A percentile compares a stretch with the other conserved stretches of the same genome.
phyloP scores from a whole-genome alignment of 1,140 invertebrate species.

The Drosophila pallidifrons region DNA sequence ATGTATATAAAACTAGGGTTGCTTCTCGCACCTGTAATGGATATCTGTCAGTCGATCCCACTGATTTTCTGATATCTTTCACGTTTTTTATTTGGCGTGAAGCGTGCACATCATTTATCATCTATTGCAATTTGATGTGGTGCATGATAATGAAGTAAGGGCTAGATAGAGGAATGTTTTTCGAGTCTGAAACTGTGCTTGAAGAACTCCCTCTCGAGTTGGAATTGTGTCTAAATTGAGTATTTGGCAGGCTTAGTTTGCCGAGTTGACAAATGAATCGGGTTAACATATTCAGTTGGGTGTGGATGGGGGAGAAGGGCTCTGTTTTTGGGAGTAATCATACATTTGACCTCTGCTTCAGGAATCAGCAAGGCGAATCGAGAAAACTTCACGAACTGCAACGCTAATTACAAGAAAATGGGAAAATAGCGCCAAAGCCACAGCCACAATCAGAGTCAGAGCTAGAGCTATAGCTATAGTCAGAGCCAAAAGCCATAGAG shows the following conservation, averaged over 20 bases:
- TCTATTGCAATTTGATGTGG: slow-evolving; percentile 73
- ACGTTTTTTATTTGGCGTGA: neutral
- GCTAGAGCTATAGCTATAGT: slow-evolving; percentile 1
- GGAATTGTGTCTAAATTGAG: slow-evolving; percentile 4
- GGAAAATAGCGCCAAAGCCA: slow-evolving; percentile 23
- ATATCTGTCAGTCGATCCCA: slow-evolving; percentile 1
- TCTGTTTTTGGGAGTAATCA: neutral
- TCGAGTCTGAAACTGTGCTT: neutral
- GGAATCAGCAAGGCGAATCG: slow-evolving; percentile 64
- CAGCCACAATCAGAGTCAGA: slow-evolving; percentile 23
- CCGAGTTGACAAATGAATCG: slow-evolving; percentile 36
- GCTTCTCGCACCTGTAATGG: neutral
- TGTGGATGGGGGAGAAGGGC: neutral
- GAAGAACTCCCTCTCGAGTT: neutral
- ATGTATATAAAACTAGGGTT: neutral
- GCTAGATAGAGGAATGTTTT: neutral
- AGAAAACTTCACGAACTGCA: slow-evolving; percentile 74
- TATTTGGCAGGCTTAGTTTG: slow-evolving; percentile 3
- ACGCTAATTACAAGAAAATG: slow-evolving; percentile 75
- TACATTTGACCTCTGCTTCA: slow-evolving; percentile 11
- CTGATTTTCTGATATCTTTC: neutral
- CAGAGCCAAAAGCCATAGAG: slow-evolving; percentile 25
- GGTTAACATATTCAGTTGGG: neutral
- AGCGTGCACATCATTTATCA: slow-evolving; percentile 73
- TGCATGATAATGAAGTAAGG: slow-evolving; percentile 43